A percentile compares a stretch with the other conserved stretches of the same genome.
Conservation (phyloP, 2,113 vertebrate species). For the Leucopsar rothschildi region DNA sequence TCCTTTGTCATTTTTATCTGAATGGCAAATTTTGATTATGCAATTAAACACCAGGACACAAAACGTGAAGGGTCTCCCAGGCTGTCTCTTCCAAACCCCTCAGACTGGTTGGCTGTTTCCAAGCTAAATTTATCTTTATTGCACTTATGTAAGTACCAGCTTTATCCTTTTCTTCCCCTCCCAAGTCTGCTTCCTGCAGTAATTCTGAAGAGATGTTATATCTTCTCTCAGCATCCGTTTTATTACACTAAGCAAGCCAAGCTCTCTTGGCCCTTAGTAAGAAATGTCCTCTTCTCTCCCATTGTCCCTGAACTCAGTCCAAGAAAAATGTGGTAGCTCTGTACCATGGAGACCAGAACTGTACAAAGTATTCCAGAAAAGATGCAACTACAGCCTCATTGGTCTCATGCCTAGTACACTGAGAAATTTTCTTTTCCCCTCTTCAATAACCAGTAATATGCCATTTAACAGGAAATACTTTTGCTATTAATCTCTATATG, state of each 20-base stretch:
- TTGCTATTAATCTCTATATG: background rate
- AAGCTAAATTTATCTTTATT: slow-evolving; percentile 29
- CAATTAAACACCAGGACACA: background rate
- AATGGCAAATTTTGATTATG: background rate
- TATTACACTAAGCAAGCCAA: slow-evolving; percentile 1
- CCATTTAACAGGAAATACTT: background rate
- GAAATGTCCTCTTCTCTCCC: background rate
- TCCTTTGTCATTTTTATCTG: background rate
- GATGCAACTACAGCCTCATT: background rate
- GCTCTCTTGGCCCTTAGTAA: background rate
- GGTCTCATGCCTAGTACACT: background rate
- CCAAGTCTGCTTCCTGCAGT: background rate
- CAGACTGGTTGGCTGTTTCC: background rate
- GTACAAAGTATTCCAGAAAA: background rate
- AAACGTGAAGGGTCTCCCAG: background rate
- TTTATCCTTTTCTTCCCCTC: slow-evolving; percentile 38
- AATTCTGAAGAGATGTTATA: background rate
- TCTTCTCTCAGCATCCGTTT: background rate
- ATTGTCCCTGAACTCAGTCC: background rate
- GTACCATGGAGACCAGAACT: background rate
- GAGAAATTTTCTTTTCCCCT: background rate
- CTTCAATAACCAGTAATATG: background rate
- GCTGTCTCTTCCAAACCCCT: background rate
- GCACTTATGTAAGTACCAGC: background rate
- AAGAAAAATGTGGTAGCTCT: background rate